Evolutionary conservation across 2,797 vertebrate genomes (phyloP).

Genomic region (Acipenser transmontanus): DNA sequence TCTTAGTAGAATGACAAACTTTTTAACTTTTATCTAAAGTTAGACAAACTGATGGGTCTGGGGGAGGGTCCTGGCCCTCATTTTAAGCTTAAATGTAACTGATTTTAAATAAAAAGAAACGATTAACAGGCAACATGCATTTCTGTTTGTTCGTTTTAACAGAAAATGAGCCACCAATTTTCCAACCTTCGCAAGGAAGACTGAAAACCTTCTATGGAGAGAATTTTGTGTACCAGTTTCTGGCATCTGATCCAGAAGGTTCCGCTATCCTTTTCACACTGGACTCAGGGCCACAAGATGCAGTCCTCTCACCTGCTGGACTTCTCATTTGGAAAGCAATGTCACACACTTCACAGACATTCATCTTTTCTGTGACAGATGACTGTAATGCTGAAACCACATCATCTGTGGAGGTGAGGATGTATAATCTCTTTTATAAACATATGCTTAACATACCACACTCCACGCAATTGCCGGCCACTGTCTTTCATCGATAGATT

Average conservation of each 20-base stretch:
- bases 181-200: conserved; percentile 48
- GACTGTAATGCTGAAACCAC: conserved; percentile 66
- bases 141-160: conserved; percentile 29
- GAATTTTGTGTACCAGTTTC: conserved; percentile 73
- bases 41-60: too few species aligned
- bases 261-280: conserved; percentile 67
- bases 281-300: conserved; percentile 64
- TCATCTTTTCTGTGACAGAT: conserved; percentile 64
- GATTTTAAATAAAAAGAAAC: too few species aligned
- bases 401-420: conserved; percentile 59
- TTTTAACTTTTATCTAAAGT: too few species aligned
- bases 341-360: conserved; percentile 38
- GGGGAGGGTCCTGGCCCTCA: too few species aligned
- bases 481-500: too few species aligned
- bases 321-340: conserved; percentile 72
- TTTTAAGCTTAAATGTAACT: too few species aligned
- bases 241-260: conserved; percentile 74
- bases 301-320: conserved; percentile 69
- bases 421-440: conserved; percentile 4
- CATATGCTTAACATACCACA: too few species aligned
- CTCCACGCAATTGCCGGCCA: too few species aligned
- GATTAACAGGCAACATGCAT: too few species aligned
- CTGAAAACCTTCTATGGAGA: conserved; percentile 76
- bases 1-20: too few species aligned
- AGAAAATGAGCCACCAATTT: conserved; percentile 73